Base-by-base conservation (phyloP, 2,888 invertebrate genomes). In the Plebejus anna region DNA sequence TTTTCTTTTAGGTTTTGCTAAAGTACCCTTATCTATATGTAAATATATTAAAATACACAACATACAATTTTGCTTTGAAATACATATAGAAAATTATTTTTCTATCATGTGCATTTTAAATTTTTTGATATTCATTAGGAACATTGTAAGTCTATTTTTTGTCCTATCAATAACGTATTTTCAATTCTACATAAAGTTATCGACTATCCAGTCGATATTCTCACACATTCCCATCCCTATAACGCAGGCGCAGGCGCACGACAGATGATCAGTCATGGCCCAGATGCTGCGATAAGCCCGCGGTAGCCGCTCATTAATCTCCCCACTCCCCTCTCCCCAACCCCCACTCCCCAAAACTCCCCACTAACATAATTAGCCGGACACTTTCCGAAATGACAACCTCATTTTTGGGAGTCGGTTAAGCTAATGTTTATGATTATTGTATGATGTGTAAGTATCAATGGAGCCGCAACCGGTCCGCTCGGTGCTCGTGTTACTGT, bases 211-310 rank as follows among this genome's bases (percentile, higher is more conserved):
- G 47, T 79, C 79, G 79, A 79, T 75, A 78, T 71, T 16, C 16
- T 16, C 22, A 13, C 55, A 32, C 70, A 71, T 61, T 57, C 75
- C 51, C 89, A 82, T 83, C 89, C 84, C 91, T 90, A 87, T 78
- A 79, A 83, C 85, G 87, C 89, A 89, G 88, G 89, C 91, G 91
- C 91, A 89, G 86, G 91, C 89, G 89, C 91, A 92, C 91, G 93
- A 93, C 94, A 92, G 93, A 93, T 93, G 92, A 94, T 94, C 94
- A 92, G 89, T 94, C 94, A 93, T 92, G 92, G 91, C 91, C 93
- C 88, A 89, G 93, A 93, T 93, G 90, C 89, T 87, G 89, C 88
- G 92, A 93, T 93, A 93, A 92, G 91, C 86, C 86, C 83, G 89
- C 92, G 86, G 93, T 93, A 92, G 92, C 93, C 89, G 89, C 92